phyloP scores from a whole-genome alignment of 2,888 invertebrate genomes.

The Acronicta leporina region DNA sequence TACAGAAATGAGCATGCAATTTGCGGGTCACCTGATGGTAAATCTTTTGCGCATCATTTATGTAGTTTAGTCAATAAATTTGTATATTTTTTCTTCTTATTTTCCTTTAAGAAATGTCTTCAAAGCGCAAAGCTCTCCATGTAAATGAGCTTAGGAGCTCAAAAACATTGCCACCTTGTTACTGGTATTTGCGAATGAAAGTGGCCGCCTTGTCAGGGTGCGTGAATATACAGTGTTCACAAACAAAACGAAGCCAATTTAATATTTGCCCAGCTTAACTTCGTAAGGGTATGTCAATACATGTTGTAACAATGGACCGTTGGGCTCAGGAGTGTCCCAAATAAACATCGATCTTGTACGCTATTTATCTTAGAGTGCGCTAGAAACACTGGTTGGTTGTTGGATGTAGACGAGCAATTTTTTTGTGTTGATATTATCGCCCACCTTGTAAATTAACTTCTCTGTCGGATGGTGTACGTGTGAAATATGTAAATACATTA shows the following conservation, averaged over 20 bases:
- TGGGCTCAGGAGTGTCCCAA: conserved; percentile 71
- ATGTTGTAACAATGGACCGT: conserved; percentile 70
- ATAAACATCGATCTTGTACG: conserved; percentile 79
- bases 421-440: neutral
- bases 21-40: too few species aligned
- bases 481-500: too few species aligned
- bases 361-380: conserved; percentile 74
- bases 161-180: conserved; percentile 49
- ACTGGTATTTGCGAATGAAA: conserved; percentile 51
- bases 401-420: conserved; percentile 42
- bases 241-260: conserved; percentile 72
- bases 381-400: conserved; percentile 65
- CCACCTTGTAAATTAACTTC: too few species aligned
- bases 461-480: too few species aligned
- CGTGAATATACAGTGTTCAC: conserved; percentile 51
- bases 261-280: conserved; percentile 78
- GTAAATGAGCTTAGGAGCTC: conserved; percentile 16
- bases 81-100: too few species aligned
- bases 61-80: too few species aligned
- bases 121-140: neutral
- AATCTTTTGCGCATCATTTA: too few species aligned
- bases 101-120: neutral
- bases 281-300: conserved; percentile 71
- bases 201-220: conserved; percentile 42
- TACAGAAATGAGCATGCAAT: too few species aligned